Conservation (phyloP, 2,797 vertebrate genomes). For the Syngnathus acus region DNA sequence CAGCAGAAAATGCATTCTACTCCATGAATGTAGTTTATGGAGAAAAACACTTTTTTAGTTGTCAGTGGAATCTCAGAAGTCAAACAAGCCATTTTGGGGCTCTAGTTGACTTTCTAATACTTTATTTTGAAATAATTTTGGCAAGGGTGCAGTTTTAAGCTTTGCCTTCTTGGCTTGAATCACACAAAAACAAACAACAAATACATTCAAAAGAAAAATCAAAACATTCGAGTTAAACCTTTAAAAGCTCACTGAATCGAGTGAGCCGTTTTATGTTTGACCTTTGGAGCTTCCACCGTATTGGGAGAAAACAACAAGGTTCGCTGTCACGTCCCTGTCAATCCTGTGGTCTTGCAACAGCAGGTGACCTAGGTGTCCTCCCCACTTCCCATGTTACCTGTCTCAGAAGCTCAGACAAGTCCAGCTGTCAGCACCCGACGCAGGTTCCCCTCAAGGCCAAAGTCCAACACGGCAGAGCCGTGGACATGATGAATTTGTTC, state of each 20-base stretch:
- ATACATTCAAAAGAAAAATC: neutral
- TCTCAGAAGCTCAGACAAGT: slow-evolving; percentile 27
- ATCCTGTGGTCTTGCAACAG: neutral
- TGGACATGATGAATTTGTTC: slow-evolving; percentile 37
- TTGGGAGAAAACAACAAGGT: slow-evolving; percentile 1
- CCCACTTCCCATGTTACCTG: slow-evolving; percentile 27
- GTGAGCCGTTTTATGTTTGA: neutral
- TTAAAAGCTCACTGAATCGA: neutral
- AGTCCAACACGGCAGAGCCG: slow-evolving; percentile 31
- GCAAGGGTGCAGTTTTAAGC: neutral
- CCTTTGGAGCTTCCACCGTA: neutral
- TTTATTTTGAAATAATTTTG: too few species aligned
- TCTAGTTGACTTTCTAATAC: neutral
- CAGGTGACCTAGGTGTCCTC: slow-evolving; percentile 12
- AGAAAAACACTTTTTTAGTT: slow-evolving; percentile 24
- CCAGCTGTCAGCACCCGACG: slow-evolving; percentile 30
- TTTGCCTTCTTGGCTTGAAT: neutral
- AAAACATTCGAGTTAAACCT: neutral
- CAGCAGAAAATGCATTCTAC: slow-evolving; percentile 40
- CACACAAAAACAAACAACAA: neutral
- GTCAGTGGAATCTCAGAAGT: neutral
- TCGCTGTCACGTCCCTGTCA: neutral
- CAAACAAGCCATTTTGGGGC: neutral
- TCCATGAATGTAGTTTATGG: neutral
- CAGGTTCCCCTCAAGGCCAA: slow-evolving; percentile 31